Evolutionary conservation across 1,140 invertebrate species (phyloP), one percentile per base, ranked within the genome.

Genomic region (Leptinotarsa defecta): DNA sequence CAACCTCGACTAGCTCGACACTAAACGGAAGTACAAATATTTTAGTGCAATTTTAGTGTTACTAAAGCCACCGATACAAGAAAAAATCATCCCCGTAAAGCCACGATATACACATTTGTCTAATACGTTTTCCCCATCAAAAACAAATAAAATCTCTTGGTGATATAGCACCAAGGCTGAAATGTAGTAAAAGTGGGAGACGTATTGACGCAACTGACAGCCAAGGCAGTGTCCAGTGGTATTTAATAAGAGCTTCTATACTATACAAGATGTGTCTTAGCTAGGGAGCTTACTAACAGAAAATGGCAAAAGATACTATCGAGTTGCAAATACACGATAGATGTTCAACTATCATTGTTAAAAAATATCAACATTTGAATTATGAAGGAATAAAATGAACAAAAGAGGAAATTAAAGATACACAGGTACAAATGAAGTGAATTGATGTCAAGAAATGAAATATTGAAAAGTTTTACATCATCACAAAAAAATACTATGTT

Each of bases 91-190:
- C 71, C 70, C 63, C 71, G 61, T 73, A 48, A 73, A 65, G 34
- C 71, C 71, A 65, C 24, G 15, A 65, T 64, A 73, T 65, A 73
- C 71, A 65, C 71, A 73, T 65, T 73, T 49, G 71, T 65, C 71
- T 73, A 73, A 73, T 73, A 73, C 71, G 71, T 73, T 73, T 65
- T 22, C 27, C 71, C 71, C 71, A 73, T 73, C 71, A 73, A 73
- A 73, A 73, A 73, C 71, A 48, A 73, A 73, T 73, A 73, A 73
- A 73, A 73, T 73, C 61, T 73, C 62, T 48, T 13, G n/a, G 34
- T 48, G 43, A 72, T 72, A 72, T 72, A 72, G 62, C 70, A 27
- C 70, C 61, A 27, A 27, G 71, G 71, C 24, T 73, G 63, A 73
- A 48, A 49, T 73, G 71, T 65, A 65, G 63, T 73, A 73, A 73